Conservation (phyloP, 2,113 vertebrate genomes). For the Scortum barcoo region DNA sequence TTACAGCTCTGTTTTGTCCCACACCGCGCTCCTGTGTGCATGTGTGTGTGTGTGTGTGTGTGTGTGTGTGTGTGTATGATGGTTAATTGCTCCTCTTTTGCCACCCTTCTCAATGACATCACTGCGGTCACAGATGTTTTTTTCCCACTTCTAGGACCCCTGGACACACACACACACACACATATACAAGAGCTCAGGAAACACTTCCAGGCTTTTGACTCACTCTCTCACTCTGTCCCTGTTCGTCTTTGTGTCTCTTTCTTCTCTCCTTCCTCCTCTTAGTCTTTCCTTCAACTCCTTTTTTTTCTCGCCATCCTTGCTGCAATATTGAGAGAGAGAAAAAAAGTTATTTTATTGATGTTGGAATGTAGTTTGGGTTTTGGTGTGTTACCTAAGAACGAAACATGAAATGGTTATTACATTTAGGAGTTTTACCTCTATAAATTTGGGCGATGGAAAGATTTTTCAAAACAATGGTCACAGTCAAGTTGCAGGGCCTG, state of each 20-base stretch:
- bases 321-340: not conserved
- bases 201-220: constrained; percentile 67
- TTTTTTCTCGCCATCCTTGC: not conserved
- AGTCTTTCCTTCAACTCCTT: constrained; percentile 14
- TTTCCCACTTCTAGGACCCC: constrained; percentile 85
- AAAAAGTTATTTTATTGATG: not conserved
- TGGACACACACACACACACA: constrained; percentile 36
- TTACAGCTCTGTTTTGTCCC: constrained; percentile 91
- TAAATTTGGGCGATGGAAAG: not conserved
- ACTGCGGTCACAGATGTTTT: constrained; percentile 94
- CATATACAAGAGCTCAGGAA: constrained; percentile 46
- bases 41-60: constrained; percentile 58
- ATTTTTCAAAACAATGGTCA: not conserved
- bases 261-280: constrained; percentile 52
- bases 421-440: no score
- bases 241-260: constrained; percentile 45
- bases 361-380: not conserved
- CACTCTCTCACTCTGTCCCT: constrained; percentile 30
- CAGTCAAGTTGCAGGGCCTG: constrained; percentile 4
- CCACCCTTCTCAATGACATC: constrained; percentile 89
- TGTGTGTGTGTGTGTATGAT: constrained; percentile 52
- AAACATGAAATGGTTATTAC: not conserved
- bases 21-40: constrained; percentile 62
- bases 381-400: not conserved
- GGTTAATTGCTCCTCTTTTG: constrained; percentile 80